These are phyloP conservation scores for Hoplodrina ambigua DNA, from an alignment of 2,888 invertebrate genomes.

Conservation along the genomic window DNA sequence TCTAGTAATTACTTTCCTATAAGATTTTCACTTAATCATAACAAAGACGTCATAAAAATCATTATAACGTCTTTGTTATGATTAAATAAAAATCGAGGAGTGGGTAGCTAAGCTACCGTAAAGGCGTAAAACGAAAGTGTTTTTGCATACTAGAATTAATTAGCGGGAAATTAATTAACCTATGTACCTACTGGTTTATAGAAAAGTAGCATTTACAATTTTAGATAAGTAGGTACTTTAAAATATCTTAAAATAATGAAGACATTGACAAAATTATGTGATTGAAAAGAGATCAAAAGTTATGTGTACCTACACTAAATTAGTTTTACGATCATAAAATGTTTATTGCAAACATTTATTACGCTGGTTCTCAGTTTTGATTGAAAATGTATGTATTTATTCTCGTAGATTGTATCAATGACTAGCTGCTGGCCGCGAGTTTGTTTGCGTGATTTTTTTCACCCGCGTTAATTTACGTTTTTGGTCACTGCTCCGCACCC, in stretches of 20 bases:
- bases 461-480: no score
- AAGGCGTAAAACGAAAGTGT: constrained; percentile 11
- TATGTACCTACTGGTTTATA: no score
- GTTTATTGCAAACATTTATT: constrained; percentile 45
- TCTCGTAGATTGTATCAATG: constrained; percentile 13
- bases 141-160: constrained; percentile 7
- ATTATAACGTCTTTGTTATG: constrained; percentile 37
- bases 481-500: no score
- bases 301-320: constrained; percentile 26
- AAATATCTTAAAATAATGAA: constrained; percentile 5
- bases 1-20: not conserved
- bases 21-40: constrained; percentile 22
- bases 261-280: constrained; percentile 10
- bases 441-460: no score
- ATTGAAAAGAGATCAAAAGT: constrained; percentile 40
- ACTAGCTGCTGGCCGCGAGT: not conserved
- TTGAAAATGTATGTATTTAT: constrained; percentile 23
- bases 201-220: not conserved
- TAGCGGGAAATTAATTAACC: constrained; percentile 22
- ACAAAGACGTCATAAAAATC: constrained; percentile 17
- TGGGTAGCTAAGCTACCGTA: not conserved
- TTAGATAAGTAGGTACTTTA: not conserved
- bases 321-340: constrained; percentile 53
- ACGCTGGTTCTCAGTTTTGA: constrained; percentile 30
- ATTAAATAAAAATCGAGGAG: constrained; percentile 34